These are phyloP conservation scores for Urosaurus nigricauda DNA, from an alignment of 2,797 vertebrate species.

Conservation along the genomic window DNA sequence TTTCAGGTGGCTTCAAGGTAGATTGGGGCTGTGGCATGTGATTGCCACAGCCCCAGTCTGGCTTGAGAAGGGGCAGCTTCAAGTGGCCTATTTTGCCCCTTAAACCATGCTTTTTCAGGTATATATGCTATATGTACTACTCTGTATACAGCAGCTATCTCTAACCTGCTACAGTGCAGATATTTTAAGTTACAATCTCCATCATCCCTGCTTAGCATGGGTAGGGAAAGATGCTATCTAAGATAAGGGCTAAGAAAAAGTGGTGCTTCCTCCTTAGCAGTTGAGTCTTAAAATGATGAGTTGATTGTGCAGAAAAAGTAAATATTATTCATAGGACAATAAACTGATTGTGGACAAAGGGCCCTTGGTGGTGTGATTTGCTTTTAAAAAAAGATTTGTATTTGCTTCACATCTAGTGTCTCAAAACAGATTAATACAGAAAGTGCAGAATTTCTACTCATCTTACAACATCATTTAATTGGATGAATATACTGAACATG, in stretches of 20 bases:
- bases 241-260: not conserved
- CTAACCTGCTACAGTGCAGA: not conserved
- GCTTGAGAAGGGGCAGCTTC: no score
- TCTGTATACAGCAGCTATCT: not conserved
- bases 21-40: no score
- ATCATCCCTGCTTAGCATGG: not conserved
- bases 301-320: not conserved
- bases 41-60: no score
- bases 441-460: conserved; percentile 49
- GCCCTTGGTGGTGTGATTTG: conserved; percentile 51
- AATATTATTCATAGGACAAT: conserved; percentile 66
- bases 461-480: conserved; percentile 70
- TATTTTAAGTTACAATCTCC: no score
- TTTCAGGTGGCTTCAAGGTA: no score
- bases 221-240: no score
- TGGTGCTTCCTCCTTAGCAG: not conserved
- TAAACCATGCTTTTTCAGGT: no score
- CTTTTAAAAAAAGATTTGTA: no score
- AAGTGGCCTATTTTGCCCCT: no score
- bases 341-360: conserved; percentile 76
- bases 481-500: conserved; percentile 69
- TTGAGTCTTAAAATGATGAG: not conserved
- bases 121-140: no score
- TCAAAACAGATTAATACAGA: conserved; percentile 43
- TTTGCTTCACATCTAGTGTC: conserved; percentile 27